Conservation (phyloP, 2,888 invertebrate species). For the Liodrosophila aerea region DNA sequence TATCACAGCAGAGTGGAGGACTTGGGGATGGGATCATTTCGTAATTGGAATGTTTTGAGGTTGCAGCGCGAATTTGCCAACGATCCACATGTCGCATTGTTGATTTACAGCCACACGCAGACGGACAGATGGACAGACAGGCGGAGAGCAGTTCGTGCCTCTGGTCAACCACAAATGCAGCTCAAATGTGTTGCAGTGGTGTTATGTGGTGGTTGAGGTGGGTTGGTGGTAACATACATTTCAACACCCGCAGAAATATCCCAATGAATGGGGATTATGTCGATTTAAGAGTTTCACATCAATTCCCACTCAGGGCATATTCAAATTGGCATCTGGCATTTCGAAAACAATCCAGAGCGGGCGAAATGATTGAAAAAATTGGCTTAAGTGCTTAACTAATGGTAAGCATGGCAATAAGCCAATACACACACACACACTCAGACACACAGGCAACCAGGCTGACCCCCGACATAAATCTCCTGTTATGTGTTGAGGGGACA, state of each 20-base stretch:
- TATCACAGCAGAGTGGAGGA: slow-evolving; percentile 25
- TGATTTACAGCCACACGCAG: slow-evolving; percentile 53
- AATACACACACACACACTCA: slow-evolving; percentile 23
- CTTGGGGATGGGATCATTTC: slow-evolving; percentile 1
- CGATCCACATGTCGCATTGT: slow-evolving; percentile 59
- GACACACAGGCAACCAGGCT: slow-evolving; percentile 17
- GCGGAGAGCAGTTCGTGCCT: background rate
- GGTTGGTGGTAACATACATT: slow-evolving; percentile 21
- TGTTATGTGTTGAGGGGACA: slow-evolving; percentile 4
- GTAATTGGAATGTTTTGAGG: slow-evolving; percentile 64
- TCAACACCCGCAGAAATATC: slow-evolving; percentile 39
- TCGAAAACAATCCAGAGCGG: slow-evolving; percentile 2
- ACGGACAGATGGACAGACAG: slow-evolving; percentile 1
- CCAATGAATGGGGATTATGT: slow-evolving; percentile 28
- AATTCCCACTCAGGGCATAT: background rate
- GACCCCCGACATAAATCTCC: slow-evolving; percentile 41
- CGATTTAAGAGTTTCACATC: slow-evolving; percentile 18
- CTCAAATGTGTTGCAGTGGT: slow-evolving; percentile 18
- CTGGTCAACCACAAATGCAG: slow-evolving; percentile 18
- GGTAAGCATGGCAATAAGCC: slow-evolving; percentile 55
- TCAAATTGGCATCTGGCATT: slow-evolving; percentile 36
- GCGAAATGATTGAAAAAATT: slow-evolving; percentile 49
- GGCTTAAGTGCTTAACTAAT: slow-evolving; percentile 57
- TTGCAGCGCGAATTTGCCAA: slow-evolving; percentile 35
- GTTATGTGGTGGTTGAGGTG: slow-evolving; percentile 1